Percentiles rank a stretch among this genome's conserved stretches.
phyloP scores from a whole-genome alignment of 2,888 invertebrate genomes.

The Elaeidobius kamerunicus region DNA sequence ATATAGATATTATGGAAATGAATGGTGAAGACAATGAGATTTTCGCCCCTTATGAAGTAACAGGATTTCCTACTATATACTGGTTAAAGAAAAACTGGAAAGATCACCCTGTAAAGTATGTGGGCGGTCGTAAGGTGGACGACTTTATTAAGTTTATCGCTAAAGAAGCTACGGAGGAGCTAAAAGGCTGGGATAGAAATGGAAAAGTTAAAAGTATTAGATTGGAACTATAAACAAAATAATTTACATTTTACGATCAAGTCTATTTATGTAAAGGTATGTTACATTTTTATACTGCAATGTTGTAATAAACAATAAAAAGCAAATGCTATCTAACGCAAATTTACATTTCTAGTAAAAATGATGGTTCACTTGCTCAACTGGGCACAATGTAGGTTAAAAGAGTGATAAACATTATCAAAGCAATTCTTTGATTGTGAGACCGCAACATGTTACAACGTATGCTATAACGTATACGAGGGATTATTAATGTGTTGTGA shows the following conservation, averaged over 20 bases:
- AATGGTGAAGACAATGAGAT: conserved; percentile 99
- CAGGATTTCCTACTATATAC: conserved; percentile 95
- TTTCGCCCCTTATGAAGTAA: conserved; percentile 83
- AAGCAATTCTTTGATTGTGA: no score
- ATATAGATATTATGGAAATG: conserved; percentile 91
- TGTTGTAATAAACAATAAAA: no score
- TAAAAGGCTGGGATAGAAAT: conserved; percentile 82
- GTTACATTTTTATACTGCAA: no score
- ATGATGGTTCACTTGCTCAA: no score
- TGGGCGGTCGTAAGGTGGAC: conserved; percentile 87
- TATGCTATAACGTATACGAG: no score
- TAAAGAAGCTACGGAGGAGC: conserved; percentile 81
- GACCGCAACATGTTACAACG: no score
- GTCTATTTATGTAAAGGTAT: no score
- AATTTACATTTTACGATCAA: not conserved
- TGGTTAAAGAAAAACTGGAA: conserved; percentile 87
- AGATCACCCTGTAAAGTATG: conserved; percentile 77
- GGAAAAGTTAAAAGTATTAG: conserved; percentile 62
- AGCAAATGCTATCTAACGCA: no score
- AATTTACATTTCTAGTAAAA: no score
- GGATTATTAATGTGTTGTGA: no score
- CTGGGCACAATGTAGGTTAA: no score
- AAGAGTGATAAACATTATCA: no score
- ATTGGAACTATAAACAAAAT: conserved; percentile 56
- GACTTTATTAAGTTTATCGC: conserved; percentile 95